Conservation (phyloP, 2,888 invertebrate species). For the Spialia ferax region DNA sequence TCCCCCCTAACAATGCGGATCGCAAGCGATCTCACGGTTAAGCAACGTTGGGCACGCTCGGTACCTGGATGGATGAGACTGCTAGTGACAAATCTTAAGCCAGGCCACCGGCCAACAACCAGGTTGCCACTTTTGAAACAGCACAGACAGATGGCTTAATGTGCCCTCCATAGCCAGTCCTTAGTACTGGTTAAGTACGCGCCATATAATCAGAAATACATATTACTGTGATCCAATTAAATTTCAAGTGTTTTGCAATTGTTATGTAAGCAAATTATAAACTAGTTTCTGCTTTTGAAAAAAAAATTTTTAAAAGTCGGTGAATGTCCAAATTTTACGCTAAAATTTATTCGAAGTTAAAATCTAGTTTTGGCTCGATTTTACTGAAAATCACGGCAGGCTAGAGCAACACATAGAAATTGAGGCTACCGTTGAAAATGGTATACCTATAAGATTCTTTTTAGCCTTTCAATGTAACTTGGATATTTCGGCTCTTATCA, state of each 20-base stretch:
- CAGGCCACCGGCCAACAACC: too few species aligned
- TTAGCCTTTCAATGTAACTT: not conserved
- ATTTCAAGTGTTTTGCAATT: not conserved
- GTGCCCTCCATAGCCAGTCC: too few species aligned
- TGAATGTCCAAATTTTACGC: conserved; percentile 21
- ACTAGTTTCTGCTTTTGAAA: conserved; percentile 12
- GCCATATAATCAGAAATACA: too few species aligned
- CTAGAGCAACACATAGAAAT: conserved; percentile 34
- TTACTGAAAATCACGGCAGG: conserved; percentile 34
- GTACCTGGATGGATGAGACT: too few species aligned
- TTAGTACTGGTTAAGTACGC: too few species aligned
- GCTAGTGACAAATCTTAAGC: too few species aligned
- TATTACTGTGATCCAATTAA: not conserved
- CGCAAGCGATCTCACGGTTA: too few species aligned
- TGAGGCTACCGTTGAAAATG: conserved; percentile 23
- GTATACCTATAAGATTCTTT: conserved; percentile 19
- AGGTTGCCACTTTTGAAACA: too few species aligned
- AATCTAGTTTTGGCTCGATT: conserved; percentile 25
- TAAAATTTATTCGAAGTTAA: conserved; percentile 27
- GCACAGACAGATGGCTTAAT: too few species aligned
- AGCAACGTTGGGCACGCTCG: too few species aligned
- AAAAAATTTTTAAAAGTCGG: conserved; percentile 16
- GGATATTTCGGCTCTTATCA: not conserved
- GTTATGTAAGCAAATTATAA: conserved; percentile 9
- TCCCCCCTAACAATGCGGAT: too few species aligned